Evolutionary conservation across 2,888 invertebrate species (phyloP), one percentile per base, ranked within the genome.

Genomic region (Digitonthophagus gazella): DNA sequence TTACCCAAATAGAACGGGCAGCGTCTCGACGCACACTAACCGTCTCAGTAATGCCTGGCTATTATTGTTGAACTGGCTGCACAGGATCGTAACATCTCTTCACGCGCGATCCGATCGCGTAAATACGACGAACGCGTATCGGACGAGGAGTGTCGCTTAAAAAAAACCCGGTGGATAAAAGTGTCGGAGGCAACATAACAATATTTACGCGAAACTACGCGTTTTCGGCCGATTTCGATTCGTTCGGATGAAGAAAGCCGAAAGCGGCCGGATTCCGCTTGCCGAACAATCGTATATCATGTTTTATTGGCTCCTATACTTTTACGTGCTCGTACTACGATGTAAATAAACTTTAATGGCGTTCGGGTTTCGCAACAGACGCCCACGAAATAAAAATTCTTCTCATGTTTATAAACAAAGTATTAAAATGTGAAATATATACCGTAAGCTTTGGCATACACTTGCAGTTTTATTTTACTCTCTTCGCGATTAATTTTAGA

Each of bases 1-100:
- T 18, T 20, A 73, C 72, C 71, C 73, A 74, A 74, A 73, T 72
- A 73, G 73, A 73, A 68, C 58, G 66, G 58, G 54, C 55, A 58
- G 15, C 65, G 56, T 18, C 28, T 57, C 66, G 57, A 57, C 20
- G 28, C 58, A 20, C 63, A 63, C 19, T 55, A 55, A 66, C 57
- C 58, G 67, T 58, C 58, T 20, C 61, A 66, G 22, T 56, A 67
- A 20, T 57, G 58, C 15, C 22, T 55, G 58, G 66, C 66, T 69
- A 69, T 69, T 67, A 67, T 67, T 69, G 56, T 69, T 69, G 28
- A 18, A 57, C 58, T 65, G 61, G 61, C 61, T 61, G 61, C 18
- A 61, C 28, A 44, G 28, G 28, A 44, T 44, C 28, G 28, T 44
- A 44, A 44, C 28, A 44, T 44, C 28, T 44, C 28, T 44, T 44